Percentiles rank a stretch among this genome's conserved stretches.
Conservation (phyloP, 2,888 invertebrate species). For the Punctoribates punctum region DNA sequence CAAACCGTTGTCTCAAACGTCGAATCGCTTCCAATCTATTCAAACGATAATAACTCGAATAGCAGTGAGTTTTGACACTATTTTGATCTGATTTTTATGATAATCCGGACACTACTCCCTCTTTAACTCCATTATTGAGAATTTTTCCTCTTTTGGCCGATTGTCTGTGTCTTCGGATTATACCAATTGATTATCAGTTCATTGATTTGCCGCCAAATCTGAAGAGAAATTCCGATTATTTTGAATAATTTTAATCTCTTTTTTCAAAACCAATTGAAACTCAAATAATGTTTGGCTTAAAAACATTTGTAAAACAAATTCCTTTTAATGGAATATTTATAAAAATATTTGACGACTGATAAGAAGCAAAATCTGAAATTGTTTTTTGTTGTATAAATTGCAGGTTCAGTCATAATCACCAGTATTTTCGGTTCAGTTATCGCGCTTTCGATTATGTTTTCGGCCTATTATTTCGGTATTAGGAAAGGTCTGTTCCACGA, state of each 20-base stretch:
- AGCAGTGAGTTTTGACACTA: not conserved
- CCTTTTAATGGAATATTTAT: too few relatives aligned
- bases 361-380: not conserved
- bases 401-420: slow-evolving; percentile 7
- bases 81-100: not conserved
- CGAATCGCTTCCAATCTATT: slow-evolving; percentile 20
- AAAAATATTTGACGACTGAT: too few relatives aligned
- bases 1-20: not conserved
- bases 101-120: not conserved
- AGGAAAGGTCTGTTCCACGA: not conserved
- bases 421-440: not conserved
- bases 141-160: too few relatives aligned
- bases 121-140: too few relatives aligned
- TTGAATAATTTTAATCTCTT: too few relatives aligned
- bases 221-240: too few relatives aligned
- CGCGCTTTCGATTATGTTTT: not conserved
- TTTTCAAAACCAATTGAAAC: too few relatives aligned
- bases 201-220: too few relatives aligned
- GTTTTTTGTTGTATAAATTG: not conserved
- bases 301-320: too few relatives aligned
- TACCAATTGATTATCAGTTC: too few relatives aligned
- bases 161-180: too few relatives aligned
- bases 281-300: too few relatives aligned
- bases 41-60: slow-evolving; percentile 6
- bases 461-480: slow-evolving; percentile 21